Percentiles rank a stretch among this genome's conserved stretches.
Conservation (phyloP, 2,113 vertebrate genomes). For the Rissa tridactyla region DNA sequence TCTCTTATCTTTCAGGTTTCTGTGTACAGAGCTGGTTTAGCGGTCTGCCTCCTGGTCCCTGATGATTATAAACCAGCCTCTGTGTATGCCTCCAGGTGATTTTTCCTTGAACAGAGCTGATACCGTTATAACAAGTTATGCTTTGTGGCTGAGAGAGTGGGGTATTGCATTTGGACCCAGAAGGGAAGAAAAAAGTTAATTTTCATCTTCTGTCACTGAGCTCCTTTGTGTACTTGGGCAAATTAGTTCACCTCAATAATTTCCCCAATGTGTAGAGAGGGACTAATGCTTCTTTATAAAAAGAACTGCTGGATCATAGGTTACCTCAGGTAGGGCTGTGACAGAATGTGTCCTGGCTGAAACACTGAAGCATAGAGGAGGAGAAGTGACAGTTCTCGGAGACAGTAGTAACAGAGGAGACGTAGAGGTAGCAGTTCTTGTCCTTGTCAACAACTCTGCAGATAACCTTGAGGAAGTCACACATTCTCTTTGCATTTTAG, state of each 20-base stretch:
- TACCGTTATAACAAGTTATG: not conserved
- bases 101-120: not conserved
- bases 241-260: constrained; percentile 1
- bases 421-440: not conserved
- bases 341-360: not conserved
- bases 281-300: not conserved
- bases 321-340: not conserved
- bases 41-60: not conserved
- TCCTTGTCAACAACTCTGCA: not conserved
- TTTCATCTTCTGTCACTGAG: not conserved
- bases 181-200: not conserved
- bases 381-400: not conserved
- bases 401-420: not conserved
- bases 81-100: not conserved
- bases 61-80: constrained; percentile 11
- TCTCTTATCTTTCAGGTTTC: constrained; percentile 1
- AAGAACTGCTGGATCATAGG: not conserved
- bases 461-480: not conserved
- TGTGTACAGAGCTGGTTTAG: not conserved
- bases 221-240: not conserved
- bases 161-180: not conserved
- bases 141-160: not conserved
- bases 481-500: not conserved
- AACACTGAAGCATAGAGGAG: not conserved
- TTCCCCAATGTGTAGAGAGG: not conserved